These are phyloP conservation scores for Opisthocomus hoazin DNA, from an alignment of 2,113 vertebrate species.

Conservation along the genomic window DNA sequence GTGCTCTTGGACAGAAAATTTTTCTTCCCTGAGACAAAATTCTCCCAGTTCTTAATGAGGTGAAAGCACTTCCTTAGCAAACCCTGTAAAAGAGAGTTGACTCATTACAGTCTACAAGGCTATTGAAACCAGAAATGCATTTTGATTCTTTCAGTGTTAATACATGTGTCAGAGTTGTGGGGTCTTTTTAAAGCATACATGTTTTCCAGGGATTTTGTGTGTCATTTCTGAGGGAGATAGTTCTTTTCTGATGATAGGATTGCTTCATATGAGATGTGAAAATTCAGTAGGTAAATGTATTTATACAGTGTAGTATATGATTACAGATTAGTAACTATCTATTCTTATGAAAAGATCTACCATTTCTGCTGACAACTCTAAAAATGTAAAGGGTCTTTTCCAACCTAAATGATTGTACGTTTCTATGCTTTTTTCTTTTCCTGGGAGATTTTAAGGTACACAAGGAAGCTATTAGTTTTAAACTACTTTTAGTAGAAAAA, in stretches of 20 bases:
- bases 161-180: background rate
- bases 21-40: background rate
- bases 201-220: background rate
- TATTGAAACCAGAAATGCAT: background rate
- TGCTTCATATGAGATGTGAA: background rate
- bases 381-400: background rate
- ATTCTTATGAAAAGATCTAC: background rate
- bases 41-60: background rate
- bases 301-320: background rate
- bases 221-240: background rate
- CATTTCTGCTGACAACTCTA: background rate
- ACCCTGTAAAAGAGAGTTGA: background rate
- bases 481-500: background rate
- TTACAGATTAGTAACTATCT: background rate
- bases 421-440: background rate
- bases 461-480: background rate
- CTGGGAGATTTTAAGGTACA: background rate
- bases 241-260: background rate
- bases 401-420: background rate
- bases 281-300: background rate
- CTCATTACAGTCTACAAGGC: background rate
- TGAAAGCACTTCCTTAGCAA: background rate
- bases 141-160: background rate
- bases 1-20: background rate
- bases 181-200: background rate